phyloP scores from a whole-genome alignment of 1,140 invertebrate species.

The Goniozus legneri region DNA sequence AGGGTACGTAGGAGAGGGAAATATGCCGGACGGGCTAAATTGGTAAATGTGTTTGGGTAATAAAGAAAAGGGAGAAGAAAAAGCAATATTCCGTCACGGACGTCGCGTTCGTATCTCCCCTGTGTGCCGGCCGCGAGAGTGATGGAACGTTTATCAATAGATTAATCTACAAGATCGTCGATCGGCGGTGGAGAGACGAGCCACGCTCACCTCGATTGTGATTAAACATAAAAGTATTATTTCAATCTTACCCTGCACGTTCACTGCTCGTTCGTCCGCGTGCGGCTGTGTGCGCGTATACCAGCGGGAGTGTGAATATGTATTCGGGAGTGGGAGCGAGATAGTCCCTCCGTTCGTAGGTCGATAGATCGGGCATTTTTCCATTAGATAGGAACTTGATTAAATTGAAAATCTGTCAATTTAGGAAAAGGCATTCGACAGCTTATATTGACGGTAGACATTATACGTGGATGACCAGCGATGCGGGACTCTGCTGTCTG shows the following conservation, averaged over 20 bases:
- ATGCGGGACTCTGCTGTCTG: conserved; percentile 35
- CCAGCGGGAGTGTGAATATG: no score
- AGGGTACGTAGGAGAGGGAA: background rate
- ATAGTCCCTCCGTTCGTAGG: conserved; percentile 34
- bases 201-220: conserved; percentile 28
- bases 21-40: no score
- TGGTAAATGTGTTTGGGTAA: background rate
- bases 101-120: conserved; percentile 28
- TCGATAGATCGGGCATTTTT: conserved; percentile 53
- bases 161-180: conserved; percentile 40
- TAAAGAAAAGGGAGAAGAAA: background rate
- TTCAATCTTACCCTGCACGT: conserved; percentile 31
- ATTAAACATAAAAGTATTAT: conserved; percentile 44
- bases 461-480: conserved; percentile 39
- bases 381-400: conserved; percentile 55
- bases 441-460: conserved; percentile 51
- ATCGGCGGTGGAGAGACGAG: conserved; percentile 29
- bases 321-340: no score
- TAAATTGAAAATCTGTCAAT: conserved; percentile 57
- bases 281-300: no score
- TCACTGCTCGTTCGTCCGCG: conserved; percentile 1
- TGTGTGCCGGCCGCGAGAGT: conserved; percentile 28
- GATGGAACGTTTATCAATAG: conserved; percentile 44
- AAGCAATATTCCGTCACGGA: conserved; percentile 26
- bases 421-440: conserved; percentile 52